Conservation (phyloP, 2,888 invertebrate genomes). For the Lacanobia oleracea region DNA sequence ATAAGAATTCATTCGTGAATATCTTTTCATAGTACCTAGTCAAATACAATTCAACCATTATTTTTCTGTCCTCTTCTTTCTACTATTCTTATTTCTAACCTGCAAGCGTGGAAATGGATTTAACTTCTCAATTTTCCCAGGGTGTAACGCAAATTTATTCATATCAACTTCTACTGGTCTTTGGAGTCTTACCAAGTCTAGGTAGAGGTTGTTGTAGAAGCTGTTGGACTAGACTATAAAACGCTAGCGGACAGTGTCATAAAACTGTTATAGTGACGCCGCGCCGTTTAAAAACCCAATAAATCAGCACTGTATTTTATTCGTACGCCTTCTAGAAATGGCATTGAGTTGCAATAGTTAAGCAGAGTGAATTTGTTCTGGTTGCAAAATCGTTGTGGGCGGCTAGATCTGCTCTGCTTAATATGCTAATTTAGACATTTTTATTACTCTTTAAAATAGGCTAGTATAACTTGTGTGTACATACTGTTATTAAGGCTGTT, state of each 20-base stretch:
- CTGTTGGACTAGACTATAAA: conserved; percentile 8
- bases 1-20: too few species aligned
- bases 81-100: too few species aligned
- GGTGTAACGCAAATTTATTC: background rate
- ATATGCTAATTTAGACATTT: conserved; percentile 42
- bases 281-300: background rate
- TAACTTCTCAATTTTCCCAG: background rate
- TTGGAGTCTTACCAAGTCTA: too few species aligned
- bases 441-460: conserved; percentile 31
- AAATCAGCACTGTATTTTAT: conserved; percentile 5
- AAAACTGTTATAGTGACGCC: background rate
- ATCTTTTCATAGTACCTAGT: too few species aligned
- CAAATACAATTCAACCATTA: too few species aligned
- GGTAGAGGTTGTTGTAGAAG: too few species aligned
- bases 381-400: conserved; percentile 32
- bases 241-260: background rate
- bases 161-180: too few species aligned
- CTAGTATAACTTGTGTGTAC: conserved; percentile 29
- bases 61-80: too few species aligned
- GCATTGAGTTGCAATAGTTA: background rate
- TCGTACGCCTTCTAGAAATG: background rate
- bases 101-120: background rate
- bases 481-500: conserved; percentile 16
- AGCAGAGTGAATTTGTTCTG: conserved; percentile 2
- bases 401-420: conserved; percentile 43